These are phyloP conservation scores for Tauraco hartlaubi DNA, from an alignment of 2,797 vertebrate species.

Conservation along the genomic window DNA sequence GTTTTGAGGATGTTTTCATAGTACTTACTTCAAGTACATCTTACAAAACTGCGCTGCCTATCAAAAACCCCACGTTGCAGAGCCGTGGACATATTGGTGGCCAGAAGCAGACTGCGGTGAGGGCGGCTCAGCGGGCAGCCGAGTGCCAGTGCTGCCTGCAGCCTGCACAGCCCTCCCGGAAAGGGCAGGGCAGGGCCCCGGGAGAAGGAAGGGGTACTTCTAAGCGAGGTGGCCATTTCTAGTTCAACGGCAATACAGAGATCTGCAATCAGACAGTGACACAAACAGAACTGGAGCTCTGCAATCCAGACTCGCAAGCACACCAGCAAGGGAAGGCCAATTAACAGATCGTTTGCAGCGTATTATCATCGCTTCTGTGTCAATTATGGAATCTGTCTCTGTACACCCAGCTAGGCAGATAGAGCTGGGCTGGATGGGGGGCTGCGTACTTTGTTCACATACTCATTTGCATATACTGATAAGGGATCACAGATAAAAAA, in stretches of 20 bases:
- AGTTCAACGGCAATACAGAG: fast-evolving
- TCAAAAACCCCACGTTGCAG: neutral
- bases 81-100: fast-evolving
- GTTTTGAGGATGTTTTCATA: neutral
- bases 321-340: neutral
- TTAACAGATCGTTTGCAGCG: neutral
- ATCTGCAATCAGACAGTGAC: neutral
- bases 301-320: neutral
- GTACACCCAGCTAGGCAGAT: neutral
- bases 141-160: neutral
- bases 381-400: neutral
- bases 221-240: neutral
- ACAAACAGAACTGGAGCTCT: neutral
- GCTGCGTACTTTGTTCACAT: neutral
- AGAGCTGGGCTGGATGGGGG: neutral
- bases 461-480: neutral
- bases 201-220: neutral
- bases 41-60: neutral
- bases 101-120: fast-evolving
- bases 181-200: neutral
- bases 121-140: neutral
- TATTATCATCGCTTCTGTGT: neutral
- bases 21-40: neutral
- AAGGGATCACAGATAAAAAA: neutral
- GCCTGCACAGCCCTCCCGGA: fast-evolving